Evolutionary conservation across 1,140 invertebrate species (phyloP).

Genomic region (Penaeus vannamei): DNA sequence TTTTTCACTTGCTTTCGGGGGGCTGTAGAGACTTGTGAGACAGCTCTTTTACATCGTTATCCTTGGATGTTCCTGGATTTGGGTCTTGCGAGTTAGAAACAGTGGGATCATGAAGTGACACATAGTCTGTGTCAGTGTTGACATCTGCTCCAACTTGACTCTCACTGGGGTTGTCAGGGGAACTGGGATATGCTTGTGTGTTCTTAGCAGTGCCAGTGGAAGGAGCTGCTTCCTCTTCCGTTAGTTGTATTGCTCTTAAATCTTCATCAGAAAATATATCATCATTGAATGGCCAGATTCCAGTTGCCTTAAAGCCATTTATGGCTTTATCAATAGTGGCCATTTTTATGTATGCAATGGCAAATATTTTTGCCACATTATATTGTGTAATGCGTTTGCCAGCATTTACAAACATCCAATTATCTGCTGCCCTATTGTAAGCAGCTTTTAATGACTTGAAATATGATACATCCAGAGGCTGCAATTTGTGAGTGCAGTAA

Average conservation of each 20-base stretch:
- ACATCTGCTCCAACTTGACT: not conserved
- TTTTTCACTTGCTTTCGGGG: not conserved
- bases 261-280: not conserved
- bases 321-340: not conserved
- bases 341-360: too few species aligned
- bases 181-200: not conserved
- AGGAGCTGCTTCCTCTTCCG: not conserved
- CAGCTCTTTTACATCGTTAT: not conserved
- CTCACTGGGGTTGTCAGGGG: not conserved
- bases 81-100: not conserved
- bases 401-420: conserved; percentile 44
- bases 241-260: not conserved
- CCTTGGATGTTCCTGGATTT: not conserved
- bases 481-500: conserved; percentile 71
- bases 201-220: not conserved
- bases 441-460: too few species aligned
- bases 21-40: not conserved
- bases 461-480: conserved; percentile 72
- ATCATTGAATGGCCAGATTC: not conserved
- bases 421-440: conserved; percentile 68
- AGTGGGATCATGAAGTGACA: not conserved
- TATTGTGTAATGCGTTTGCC: conserved; percentile 66
- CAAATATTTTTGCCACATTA: conserved; percentile 68
- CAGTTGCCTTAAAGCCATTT: not conserved
- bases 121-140: not conserved